Evolutionary conservation across 1,140 invertebrate species (phyloP).

Genomic region (Alviniconcha marisindica): DNA sequence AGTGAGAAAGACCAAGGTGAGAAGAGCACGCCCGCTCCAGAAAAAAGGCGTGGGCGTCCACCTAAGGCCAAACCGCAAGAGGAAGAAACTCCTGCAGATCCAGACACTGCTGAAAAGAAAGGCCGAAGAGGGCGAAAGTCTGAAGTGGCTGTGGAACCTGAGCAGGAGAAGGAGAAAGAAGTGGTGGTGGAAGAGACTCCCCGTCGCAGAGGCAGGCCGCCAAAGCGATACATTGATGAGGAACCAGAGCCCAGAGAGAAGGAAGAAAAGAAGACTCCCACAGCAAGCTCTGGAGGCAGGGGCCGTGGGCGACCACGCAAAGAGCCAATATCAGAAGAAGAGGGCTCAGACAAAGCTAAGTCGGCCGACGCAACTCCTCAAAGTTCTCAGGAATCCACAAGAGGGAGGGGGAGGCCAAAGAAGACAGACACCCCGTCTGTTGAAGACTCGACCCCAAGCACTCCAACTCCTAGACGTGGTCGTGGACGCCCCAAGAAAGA

Average conservation of each 20-base stretch:
- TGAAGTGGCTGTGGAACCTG: slow-evolving; percentile 30
- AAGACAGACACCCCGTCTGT: slow-evolving; percentile 32
- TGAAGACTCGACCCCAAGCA: slow-evolving; percentile 41
- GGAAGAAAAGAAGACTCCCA: slow-evolving; percentile 39
- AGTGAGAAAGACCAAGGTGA: slow-evolving; percentile 17
- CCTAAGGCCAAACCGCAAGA: slow-evolving; percentile 38
- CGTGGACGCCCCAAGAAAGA: slow-evolving; percentile 46
- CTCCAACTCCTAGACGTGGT: slow-evolving; percentile 41
- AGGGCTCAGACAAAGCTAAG: slow-evolving; percentile 19
- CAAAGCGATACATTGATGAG: slow-evolving; percentile 46
- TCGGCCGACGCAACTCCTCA: slow-evolving; percentile 22
- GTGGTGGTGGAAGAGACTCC: slow-evolving; percentile 37
- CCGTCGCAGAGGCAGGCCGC: slow-evolving; percentile 38
- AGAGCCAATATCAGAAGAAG: slow-evolving; percentile 22
- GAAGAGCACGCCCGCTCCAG: slow-evolving; percentile 20
- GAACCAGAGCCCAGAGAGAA: slow-evolving; percentile 40
- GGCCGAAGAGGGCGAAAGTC: not conserved
- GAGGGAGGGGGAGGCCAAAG: slow-evolving; percentile 51
- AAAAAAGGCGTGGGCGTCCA: slow-evolving; percentile 39
- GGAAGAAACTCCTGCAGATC: slow-evolving; percentile 35
- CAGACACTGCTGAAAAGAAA: slow-evolving; percentile 39
- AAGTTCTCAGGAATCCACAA: slow-evolving; percentile 30
- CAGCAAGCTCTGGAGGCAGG: not conserved
- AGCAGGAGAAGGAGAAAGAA: slow-evolving; percentile 39
- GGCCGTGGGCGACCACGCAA: slow-evolving; percentile 39